Base-by-base conservation (phyloP, 1,140 invertebrate genomes). In the Drosophila virilis region DNA sequence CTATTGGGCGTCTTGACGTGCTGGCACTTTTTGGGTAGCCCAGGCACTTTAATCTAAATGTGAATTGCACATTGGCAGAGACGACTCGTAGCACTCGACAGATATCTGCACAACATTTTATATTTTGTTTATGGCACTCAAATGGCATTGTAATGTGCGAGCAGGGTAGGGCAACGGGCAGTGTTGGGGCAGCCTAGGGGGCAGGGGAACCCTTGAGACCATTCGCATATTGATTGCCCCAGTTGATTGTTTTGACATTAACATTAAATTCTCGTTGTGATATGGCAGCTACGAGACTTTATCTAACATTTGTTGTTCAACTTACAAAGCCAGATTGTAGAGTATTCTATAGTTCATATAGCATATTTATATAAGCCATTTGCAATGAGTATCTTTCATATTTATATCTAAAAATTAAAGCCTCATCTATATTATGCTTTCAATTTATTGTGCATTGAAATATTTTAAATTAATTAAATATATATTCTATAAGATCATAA, bases 1-100 rank as follows among this genome's bases (percentile, higher is more conserved):
- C 13, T 35, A 9, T 42, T 38, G 12, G 28, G n/a, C 8, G 15
- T 59, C 75, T 64, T 85, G 82, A 85, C 82, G 74, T 70, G 60
- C 83, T 82, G 76, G 82, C 79, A 88, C 28, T 85, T 80, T 86
- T 86, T 60, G 70, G 83, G 75, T 69, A 65, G 74, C 57, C 69
- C 62, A 50, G 64, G 75, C 83, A 88, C 83, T 86, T 79, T 88
- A 88, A 88, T 88, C 83, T 59, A 74, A 68, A 68, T 74, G 73
- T 78, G 69, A 78, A 69, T 66, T 57, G 69, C 43, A 42, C 68
- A 65, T 71, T 65, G 68, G 60, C 68, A 66, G 61, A 40, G 59
- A 62, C 45, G 51, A 37, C 42, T 65, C 42, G 22, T 2, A 40
- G 45, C 52, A 46, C 17, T 38, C 65, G 43, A 58, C 35, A 66